These are phyloP conservation scores for Drosophila erecta DNA, from an alignment of 1,140 invertebrate genomes.

Conservation along the genomic window DNA sequence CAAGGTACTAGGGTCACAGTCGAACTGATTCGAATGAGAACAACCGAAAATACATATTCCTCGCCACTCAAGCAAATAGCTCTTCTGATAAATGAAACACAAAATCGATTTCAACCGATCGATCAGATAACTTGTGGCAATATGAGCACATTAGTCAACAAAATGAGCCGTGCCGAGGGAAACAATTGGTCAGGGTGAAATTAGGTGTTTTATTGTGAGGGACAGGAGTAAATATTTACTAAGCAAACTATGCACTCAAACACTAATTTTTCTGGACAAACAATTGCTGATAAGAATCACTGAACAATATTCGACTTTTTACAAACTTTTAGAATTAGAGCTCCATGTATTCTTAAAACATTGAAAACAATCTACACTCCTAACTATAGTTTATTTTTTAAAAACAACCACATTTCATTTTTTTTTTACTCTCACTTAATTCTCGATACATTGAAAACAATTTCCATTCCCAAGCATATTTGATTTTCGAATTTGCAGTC, in stretches of 20 bases:
- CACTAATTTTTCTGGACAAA: constrained; percentile 46
- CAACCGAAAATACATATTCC: constrained; percentile 1
- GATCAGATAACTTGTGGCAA: constrained; percentile 34
- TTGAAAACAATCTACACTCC: no score
- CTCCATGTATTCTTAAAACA: no score
- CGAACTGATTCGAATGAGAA: background rate
- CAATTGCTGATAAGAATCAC: constrained; percentile 20
- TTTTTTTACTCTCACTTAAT: background rate
- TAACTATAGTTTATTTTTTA: background rate
- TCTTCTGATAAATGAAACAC: constrained; percentile 10
- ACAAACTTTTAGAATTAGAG: no score
- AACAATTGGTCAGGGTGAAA: constrained; percentile 26
- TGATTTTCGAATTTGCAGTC: background rate
- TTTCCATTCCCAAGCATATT: no score
- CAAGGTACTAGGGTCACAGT: constrained; percentile 33
- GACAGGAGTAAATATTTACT: constrained; percentile 15
- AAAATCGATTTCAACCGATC: constrained; percentile 32
- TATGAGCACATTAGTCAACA: constrained; percentile 23
- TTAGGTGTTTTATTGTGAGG: constrained; percentile 9
- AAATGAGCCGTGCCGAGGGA: background rate
- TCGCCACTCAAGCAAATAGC: background rate
- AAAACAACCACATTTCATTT: background rate
- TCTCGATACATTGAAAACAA: background rate
- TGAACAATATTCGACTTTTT: background rate
- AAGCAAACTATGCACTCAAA: constrained; percentile 16